These are phyloP conservation scores for Cololabis saira DNA, from an alignment of 2,113 vertebrate species.

Conservation along the genomic window DNA sequence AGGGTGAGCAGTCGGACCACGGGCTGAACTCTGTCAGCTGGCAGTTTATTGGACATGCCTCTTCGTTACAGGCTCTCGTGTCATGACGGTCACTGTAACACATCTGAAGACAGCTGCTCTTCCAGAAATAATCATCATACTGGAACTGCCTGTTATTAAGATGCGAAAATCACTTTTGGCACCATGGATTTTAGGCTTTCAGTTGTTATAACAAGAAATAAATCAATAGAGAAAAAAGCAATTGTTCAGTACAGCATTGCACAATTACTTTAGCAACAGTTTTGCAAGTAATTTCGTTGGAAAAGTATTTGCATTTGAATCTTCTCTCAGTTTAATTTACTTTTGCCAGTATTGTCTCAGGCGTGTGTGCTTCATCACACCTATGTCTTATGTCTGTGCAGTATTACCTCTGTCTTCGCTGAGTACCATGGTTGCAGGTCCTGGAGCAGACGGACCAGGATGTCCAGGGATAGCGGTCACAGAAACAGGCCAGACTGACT, in stretches of 20 bases:
- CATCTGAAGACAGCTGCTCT: constrained; percentile 80
- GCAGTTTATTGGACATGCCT: constrained; percentile 89
- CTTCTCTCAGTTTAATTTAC: too few relatives aligned
- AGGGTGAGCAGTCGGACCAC: constrained; percentile 93
- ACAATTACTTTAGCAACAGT: background rate
- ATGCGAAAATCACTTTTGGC: background rate
- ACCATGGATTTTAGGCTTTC: too few relatives aligned
- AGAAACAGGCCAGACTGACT: constrained; percentile 82
- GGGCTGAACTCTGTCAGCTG: constrained; percentile 83
- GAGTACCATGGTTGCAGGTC: constrained; percentile 87
- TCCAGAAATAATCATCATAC: constrained; percentile 80
- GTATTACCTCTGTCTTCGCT: constrained; percentile 83
- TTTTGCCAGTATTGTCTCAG: too few relatives aligned
- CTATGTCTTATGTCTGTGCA: too few relatives aligned
- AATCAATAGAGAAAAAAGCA: background rate
- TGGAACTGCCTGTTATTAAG: constrained; percentile 74
- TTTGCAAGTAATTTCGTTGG: too few relatives aligned
- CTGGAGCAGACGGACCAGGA: constrained; percentile 87
- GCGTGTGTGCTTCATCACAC: too few relatives aligned
- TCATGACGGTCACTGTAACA: constrained; percentile 82
- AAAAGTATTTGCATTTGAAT: too few relatives aligned
- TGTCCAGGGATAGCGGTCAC: constrained; percentile 88
- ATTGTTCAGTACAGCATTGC: background rate
- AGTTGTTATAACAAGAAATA: too few relatives aligned
- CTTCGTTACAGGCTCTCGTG: constrained; percentile 82